Percentiles rank a stretch among this genome's conserved stretches.
Conservation (phyloP, 1,140 invertebrate genomes). For the Archegozetes longisetosus region DNA sequence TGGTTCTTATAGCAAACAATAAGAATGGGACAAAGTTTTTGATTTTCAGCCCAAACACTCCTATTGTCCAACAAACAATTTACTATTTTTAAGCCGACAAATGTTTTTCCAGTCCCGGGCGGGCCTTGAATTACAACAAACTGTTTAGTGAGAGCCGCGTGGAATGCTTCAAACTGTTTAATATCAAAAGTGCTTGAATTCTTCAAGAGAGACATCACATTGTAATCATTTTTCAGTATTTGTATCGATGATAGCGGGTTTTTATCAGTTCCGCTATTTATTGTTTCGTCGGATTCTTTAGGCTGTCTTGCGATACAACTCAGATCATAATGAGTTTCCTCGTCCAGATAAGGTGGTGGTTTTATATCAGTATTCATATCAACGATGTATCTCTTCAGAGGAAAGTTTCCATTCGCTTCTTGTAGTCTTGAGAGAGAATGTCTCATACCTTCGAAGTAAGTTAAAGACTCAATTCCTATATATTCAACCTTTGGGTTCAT, state of each 20-base stretch:
- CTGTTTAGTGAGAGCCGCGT: conserved; percentile 32
- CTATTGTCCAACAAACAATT: conserved; percentile 27
- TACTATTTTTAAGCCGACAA: conserved; percentile 37
- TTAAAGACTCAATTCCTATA: conserved; percentile 12
- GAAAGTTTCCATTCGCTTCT: conserved; percentile 21
- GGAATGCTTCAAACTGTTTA: conserved; percentile 33
- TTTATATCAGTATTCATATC: neutral
- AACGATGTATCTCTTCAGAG: conserved; percentile 22
- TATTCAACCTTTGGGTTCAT: neutral
- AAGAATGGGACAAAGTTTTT: conserved; percentile 40
- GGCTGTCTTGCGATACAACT: neutral
- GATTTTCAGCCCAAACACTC: conserved; percentile 20
- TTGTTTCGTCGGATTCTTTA: neutral
- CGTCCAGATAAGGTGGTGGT: neutral
- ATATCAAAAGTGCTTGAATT: conserved; percentile 21
- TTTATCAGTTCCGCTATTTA: neutral
- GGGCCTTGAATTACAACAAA: conserved; percentile 52
- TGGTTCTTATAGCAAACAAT: conserved; percentile 73
- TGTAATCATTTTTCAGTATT: neutral
- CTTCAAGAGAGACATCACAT: neutral
- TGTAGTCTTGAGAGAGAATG: conserved; percentile 31
- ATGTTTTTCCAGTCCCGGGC: conserved; percentile 62
- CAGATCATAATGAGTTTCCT: neutral
- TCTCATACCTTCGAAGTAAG: conserved; percentile 34
- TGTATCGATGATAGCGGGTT: neutral